Base-by-base conservation (phyloP, 2,797 vertebrate species). In the Thaleichthys pacificus region DNA sequence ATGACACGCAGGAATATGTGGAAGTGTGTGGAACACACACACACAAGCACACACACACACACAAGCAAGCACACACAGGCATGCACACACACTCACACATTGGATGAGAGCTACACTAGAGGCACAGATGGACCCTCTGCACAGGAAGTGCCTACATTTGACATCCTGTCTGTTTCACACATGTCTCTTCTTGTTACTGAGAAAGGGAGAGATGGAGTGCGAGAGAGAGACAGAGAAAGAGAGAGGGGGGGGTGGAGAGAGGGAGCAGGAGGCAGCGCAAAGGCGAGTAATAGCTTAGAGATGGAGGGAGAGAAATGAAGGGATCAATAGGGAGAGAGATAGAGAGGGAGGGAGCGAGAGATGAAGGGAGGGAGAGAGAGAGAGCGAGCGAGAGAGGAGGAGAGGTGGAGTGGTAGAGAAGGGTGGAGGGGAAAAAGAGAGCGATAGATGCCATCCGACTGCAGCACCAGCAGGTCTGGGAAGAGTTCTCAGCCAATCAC, bases 121-220 rank as follows among this genome's bases (percentile, higher is more conserved):
- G 8, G 11, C 79, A 32, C 86, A 83, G 82, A 87, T 82, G 84
- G 84, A 72, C 71, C 49, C 0, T 1, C 38, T 69, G 1, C 71
- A 81, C 85, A 86, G 82, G 82, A 88, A 63, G 87, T 74, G 74
- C 8, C 60, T 24, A 9, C 60, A 14, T 67, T 74, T 51, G 70
- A 72, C 78, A 77, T 91, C 82, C 88, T 68, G 82, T 84, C 82
- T 85, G 72, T 66, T 82, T 76, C 78, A 85, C 89, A 87, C 86
- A 62, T 84, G 64, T 86, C 78, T 67, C 65, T 2, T 82, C 80
- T 87, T 56, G 15, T 56, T n/a, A 17, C 51, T 56, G 19, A 56
- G 15, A 56, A 56, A n/a, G 51, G 19, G 51, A 56, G 51, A n/a
- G 42, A 47, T 47, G 19, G 51, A 56, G 51, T 2, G 51, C 3